Evolutionary conservation across 2,797 vertebrate species (phyloP).

Genomic region (Trematomus bernacchii): DNA sequence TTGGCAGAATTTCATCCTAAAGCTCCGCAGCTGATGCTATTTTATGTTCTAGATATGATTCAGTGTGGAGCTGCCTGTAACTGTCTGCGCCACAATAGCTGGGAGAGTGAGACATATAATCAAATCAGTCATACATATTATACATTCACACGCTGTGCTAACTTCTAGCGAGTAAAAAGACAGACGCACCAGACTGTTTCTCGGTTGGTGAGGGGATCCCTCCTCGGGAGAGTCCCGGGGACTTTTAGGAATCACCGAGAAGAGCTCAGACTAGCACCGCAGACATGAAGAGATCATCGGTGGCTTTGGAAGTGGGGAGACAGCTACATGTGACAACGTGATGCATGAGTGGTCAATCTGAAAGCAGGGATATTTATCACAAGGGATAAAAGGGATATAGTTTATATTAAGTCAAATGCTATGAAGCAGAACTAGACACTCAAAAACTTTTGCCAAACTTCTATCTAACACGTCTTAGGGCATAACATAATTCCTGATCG

Average conservation of each 20-base stretch:
- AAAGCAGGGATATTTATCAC: not conserved
- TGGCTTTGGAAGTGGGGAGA: conserved; percentile 12
- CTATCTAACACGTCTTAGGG: conserved; percentile 11
- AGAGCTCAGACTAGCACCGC: not conserved
- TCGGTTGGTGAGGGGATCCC: conserved; percentile 12
- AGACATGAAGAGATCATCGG: conserved; percentile 12
- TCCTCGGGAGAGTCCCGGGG: conserved; percentile 3
- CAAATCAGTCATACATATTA: conserved; percentile 64
- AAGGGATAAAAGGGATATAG: not conserved
- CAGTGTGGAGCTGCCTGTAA: conserved; percentile 41
- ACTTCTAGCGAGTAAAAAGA: conserved; percentile 23
- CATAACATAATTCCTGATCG: conserved; percentile 17
- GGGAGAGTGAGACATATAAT: conserved; percentile 57
- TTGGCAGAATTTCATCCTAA: conserved; percentile 44
- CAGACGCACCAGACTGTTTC: conserved; percentile 1
- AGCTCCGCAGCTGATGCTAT: conserved; percentile 51
- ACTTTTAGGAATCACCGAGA: not conserved
- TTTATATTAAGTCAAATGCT: not conserved
- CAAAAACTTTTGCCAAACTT: not conserved
- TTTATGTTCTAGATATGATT: conserved; percentile 55
- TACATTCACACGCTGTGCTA: conserved; percentile 31
- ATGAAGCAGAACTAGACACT: not conserved
- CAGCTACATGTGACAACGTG: conserved; percentile 18
- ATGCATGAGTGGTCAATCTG: conserved; percentile 17
- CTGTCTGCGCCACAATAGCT: conserved; percentile 42